Evolutionary conservation across 2,888 invertebrate genomes (phyloP).

Genomic region (Pseudolycoriella hygida): DNA sequence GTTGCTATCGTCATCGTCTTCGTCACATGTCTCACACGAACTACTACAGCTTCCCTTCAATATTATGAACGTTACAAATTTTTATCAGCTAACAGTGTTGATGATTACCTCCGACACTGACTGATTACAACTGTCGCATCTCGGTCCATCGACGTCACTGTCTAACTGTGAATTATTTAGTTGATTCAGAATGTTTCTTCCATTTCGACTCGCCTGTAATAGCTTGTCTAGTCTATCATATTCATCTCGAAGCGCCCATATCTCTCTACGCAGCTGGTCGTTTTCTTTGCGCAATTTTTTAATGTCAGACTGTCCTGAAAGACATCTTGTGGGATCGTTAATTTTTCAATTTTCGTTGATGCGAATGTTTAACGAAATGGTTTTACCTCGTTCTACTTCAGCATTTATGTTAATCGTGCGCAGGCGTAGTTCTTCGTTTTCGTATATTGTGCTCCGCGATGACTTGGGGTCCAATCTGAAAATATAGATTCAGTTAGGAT

Average conservation of each 20-base stretch:
- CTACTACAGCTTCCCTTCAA: conserved; percentile 14
- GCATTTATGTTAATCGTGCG: conserved; percentile 85
- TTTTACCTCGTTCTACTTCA: conserved; percentile 65
- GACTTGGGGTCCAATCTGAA: conserved; percentile 71
- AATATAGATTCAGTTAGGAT: no score
- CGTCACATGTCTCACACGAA: conserved; percentile 26
- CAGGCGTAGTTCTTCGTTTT: conserved; percentile 78
- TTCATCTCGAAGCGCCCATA: conserved; percentile 73
- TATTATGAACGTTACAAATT: no score
- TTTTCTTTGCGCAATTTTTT: conserved; percentile 77
- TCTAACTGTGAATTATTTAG: not conserved
- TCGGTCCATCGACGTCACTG: not conserved
- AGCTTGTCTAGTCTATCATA: conserved; percentile 72
- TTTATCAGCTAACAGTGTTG: no score
- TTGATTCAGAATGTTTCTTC: conserved; percentile 9
- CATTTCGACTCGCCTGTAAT: conserved; percentile 25
- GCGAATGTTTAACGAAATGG: no score
- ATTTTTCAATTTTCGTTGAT: not conserved
- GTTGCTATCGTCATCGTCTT: conserved; percentile 9
- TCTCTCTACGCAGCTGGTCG: conserved; percentile 71
- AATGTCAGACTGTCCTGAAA: conserved; percentile 70
- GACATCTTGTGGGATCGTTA: conserved; percentile 5
- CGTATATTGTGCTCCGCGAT: conserved; percentile 83
- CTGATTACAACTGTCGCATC: conserved; percentile 14
- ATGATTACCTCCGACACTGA: no score